phyloP scores from a whole-genome alignment of 2,888 invertebrate genomes.

The Synanthedon myopaeformis region DNA sequence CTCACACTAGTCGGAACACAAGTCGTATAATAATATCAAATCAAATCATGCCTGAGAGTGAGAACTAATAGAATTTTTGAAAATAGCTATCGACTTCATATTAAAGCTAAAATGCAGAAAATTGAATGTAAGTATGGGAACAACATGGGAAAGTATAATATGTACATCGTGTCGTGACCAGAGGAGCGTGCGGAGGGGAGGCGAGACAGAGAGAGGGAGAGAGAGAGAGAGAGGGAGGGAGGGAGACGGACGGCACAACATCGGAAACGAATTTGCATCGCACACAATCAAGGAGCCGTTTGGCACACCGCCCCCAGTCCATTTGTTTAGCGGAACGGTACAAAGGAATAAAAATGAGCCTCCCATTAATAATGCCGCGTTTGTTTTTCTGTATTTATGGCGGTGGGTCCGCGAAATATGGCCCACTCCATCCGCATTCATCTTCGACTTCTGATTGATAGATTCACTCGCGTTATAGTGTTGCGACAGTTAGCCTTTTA shows the following conservation, averaged over 20 bases:
- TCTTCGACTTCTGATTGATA: neutral
- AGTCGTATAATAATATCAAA: no score
- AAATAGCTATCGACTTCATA: no score
- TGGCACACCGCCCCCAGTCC: constrained; percentile 1
- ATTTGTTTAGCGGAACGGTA: constrained; percentile 2
- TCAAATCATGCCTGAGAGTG: no score
- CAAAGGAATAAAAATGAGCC: constrained; percentile 8
- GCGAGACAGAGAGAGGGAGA: neutral
- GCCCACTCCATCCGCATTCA: neutral
- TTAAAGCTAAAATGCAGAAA: no score
- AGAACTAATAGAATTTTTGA: no score
- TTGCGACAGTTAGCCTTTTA: no score
- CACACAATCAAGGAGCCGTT: constrained; percentile 7
- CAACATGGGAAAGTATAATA: neutral
- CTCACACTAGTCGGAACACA: no score
- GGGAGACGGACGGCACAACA: constrained; percentile 1
- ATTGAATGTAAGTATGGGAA: no score
- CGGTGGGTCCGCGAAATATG: neutral
- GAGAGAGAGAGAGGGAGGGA: neutral
- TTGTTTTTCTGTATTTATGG: constrained; percentile 2
- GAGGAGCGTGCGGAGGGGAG: neutral
- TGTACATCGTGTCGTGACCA: neutral
- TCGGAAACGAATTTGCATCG: constrained; percentile 9
- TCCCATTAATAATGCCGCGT: constrained; percentile 5
- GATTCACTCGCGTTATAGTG: no score